phyloP scores from a whole-genome alignment of 2,888 invertebrate species.

The Cataglyphis albicans region DNA sequence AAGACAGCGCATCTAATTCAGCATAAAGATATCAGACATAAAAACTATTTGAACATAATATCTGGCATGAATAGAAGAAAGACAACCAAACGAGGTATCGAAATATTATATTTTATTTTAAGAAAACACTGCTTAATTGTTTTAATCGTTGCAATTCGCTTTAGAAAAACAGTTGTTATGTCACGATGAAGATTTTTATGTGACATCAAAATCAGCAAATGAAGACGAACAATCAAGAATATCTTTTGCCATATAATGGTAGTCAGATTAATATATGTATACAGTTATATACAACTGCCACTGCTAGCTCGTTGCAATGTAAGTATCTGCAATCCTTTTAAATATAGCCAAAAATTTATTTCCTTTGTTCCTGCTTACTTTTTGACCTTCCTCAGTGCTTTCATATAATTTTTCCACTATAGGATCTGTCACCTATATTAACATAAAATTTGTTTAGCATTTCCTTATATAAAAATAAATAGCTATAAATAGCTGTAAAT shows the following conservation, averaged over 20 bases:
- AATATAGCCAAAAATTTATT: conserved; percentile 97
- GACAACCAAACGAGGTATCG: not conserved
- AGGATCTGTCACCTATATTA: conserved; percentile 91
- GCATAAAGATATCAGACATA: conserved; percentile 75
- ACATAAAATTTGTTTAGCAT: conserved; percentile 21
- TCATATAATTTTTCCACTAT: conserved; percentile 96
- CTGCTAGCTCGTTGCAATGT: conserved; percentile 60
- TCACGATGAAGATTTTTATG: not conserved
- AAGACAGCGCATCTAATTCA: conserved; percentile 74
- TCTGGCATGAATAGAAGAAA: conserved; percentile 27
- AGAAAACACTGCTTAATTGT: not conserved
- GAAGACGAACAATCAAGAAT: conserved; percentile 2
- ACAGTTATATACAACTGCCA: conserved; percentile 4
- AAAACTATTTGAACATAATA: conserved; percentile 69
- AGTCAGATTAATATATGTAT: not conserved
- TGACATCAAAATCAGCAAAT: not conserved
- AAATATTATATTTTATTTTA: conserved; percentile 29
- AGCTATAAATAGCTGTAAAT: conserved; percentile 13
- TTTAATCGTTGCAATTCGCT: not conserved
- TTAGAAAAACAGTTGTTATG: not conserved
- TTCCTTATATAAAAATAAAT: not conserved
- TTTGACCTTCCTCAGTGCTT: conserved; percentile 99
- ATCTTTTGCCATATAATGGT: not conserved
- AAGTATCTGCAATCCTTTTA: conserved; percentile 89
- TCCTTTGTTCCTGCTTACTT: conserved; percentile 98